Evolutionary conservation across 1,140 invertebrate species (phyloP), one percentile per base, ranked within the genome.

Genomic region (Rhysida immarginata): DNA sequence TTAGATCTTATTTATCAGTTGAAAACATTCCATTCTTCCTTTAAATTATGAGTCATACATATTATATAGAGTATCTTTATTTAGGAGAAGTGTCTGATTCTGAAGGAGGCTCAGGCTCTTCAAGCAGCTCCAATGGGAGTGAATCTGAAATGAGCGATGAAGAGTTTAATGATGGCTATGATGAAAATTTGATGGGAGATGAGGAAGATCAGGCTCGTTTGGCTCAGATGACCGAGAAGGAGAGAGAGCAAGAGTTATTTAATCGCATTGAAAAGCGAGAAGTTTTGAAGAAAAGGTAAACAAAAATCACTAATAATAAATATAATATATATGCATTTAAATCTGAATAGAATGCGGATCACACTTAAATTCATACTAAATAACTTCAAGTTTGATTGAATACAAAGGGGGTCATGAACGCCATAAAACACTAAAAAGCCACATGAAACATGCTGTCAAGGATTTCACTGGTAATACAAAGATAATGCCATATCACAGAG

Each of bases 181-280:
- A 96, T 72, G 93, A 97, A 60, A 90, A 97, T 66, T 75, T 97
- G 1, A 96, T 97, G 83, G 92, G 93, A 1, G 94, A 97, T 74
- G 92, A 89, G 55, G 93, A 93, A 63, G 95, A 98, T 75, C 81
- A 87, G 64, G 82, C 83, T 14, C 74, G 86, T 1, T 71, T 98
- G 1, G 87, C 88, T 11, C 81, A 85, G 59, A 87, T 98, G 80
- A 96, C 93, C 0, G 94, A 97, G 66, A 96, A 94, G 66, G 94
- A 98, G 69, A 74, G 94, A 57, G 94, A 98, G 72, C 90, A 95
- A 61, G 93, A 96, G 72, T 85, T 98, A 63, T 98, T 91, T 67
- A 95, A 96, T 68, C 78, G 94, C 53, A 90, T 94, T 50, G 94
- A 97, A 70, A 83, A 90, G 66, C 75, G 94, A 64, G 90, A 96